phyloP scores from a whole-genome alignment of 2,888 invertebrate species.

The Harpalus rufipes region DNA sequence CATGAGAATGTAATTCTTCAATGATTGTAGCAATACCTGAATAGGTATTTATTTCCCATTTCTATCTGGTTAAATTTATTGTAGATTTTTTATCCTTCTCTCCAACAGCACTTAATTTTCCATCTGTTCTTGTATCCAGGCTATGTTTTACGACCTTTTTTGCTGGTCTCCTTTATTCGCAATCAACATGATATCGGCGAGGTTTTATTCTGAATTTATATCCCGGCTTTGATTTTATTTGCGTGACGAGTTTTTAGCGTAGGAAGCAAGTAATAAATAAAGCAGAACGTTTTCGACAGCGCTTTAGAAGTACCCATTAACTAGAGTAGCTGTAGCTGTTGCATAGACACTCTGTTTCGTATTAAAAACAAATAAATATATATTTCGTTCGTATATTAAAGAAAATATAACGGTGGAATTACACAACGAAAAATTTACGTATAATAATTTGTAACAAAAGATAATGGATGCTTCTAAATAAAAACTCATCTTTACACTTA shows the following conservation, averaged over 20 bases:
- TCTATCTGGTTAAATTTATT: neutral
- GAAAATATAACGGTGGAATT: neutral
- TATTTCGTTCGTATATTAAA: neutral
- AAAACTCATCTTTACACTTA: neutral
- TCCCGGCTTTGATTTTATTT: conserved; percentile 38
- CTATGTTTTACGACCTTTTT: conserved; percentile 42
- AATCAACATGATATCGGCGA: conserved; percentile 39
- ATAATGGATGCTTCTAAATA: neutral
- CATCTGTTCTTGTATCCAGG: neutral
- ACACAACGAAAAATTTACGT: neutral
- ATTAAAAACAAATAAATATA: conserved; percentile 14
- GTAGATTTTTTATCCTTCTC: neutral
- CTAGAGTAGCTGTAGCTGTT: conserved; percentile 13
- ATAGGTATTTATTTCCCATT: neutral
- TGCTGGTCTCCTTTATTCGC: conserved; percentile 39
- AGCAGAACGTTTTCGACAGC: conserved; percentile 36
- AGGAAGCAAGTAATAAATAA: conserved; percentile 45
- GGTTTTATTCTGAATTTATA: conserved; percentile 46
- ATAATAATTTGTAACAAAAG: neutral
- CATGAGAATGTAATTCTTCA: too few species aligned
- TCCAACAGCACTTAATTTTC: neutral
- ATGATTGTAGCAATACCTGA: neutral
- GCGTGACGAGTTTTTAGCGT: conserved; percentile 41
- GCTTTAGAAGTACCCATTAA: conserved; percentile 7
- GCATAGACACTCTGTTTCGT: neutral